Evolutionary conservation across 2,113 vertebrate genomes (phyloP).

Genomic region (Ursus arctos): DNA sequence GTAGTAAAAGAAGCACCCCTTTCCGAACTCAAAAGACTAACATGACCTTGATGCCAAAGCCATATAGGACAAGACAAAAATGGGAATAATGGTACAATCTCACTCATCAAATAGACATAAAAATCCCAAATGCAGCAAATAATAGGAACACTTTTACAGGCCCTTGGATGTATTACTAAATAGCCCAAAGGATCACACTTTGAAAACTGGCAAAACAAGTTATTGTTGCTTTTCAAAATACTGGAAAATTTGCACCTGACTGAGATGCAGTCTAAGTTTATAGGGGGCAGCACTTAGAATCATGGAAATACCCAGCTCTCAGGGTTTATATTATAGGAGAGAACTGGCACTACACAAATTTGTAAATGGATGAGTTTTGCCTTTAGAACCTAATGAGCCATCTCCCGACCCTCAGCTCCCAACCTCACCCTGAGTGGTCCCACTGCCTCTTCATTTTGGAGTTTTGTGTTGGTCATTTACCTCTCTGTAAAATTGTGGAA

Average conservation of each 20-base stretch:
- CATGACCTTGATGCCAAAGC: constrained; percentile 26
- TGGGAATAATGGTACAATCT: not conserved
- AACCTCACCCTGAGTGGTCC: not conserved
- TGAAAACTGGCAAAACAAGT: constrained; percentile 25
- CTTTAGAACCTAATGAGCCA: not conserved
- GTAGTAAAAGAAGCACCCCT: not conserved
- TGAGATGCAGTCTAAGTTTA: not conserved
- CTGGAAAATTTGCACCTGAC: not conserved
- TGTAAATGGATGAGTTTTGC: not conserved
- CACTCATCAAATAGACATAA: constrained; percentile 28
- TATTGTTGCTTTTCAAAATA: constrained; percentile 23
- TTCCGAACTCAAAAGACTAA: constrained; percentile 38
- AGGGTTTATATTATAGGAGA: not conserved
- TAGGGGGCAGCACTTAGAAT: not conserved
- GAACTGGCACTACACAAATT: constrained; percentile 3
- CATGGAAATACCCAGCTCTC: not conserved
- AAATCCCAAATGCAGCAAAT: not conserved
- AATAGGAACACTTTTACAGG: not conserved
- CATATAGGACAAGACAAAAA: constrained; percentile 8
- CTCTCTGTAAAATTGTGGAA: not conserved
- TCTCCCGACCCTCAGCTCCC: not conserved
- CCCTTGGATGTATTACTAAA: not conserved
- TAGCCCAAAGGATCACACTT: not conserved
- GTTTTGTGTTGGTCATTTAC: not conserved
- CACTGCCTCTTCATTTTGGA: not conserved